Percentiles rank a stretch among this genome's conserved stretches.
phyloP scores from a whole-genome alignment of 2,113 vertebrate species.

The Zosterops hypoxanthus region DNA sequence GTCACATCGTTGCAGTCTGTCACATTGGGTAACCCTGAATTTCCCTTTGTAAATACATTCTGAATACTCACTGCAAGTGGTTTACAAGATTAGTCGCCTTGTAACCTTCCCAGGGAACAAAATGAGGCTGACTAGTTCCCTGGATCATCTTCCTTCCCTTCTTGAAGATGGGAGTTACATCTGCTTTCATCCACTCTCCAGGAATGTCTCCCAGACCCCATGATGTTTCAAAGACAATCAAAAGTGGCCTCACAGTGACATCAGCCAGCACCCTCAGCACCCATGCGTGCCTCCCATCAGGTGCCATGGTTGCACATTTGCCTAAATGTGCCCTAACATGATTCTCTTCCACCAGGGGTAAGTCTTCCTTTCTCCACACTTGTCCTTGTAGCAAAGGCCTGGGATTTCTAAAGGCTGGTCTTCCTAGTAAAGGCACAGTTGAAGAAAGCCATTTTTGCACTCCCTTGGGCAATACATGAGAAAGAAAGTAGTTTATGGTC shows the following conservation, averaged over 20 bases:
- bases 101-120: background rate
- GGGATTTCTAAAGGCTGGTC: background rate
- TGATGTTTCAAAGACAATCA: background rate
- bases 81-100: background rate
- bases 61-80: background rate
- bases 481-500: background rate
- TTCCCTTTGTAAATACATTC: background rate
- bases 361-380: background rate
- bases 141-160: background rate
- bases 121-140: background rate
- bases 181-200: background rate
- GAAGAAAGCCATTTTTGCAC: background rate
- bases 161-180: background rate
- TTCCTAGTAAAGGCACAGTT: background rate
- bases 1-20: background rate
- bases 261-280: background rate
- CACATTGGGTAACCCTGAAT: background rate
- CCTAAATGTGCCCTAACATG: background rate
- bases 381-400: background rate
- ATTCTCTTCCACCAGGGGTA: background rate
- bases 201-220: accelerated
- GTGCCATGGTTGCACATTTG: background rate
- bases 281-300: accelerated
- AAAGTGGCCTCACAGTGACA: background rate
- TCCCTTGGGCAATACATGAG: background rate